Conservation (phyloP, 2,888 invertebrate genomes). For the Peribatodes rhomboidaria region DNA sequence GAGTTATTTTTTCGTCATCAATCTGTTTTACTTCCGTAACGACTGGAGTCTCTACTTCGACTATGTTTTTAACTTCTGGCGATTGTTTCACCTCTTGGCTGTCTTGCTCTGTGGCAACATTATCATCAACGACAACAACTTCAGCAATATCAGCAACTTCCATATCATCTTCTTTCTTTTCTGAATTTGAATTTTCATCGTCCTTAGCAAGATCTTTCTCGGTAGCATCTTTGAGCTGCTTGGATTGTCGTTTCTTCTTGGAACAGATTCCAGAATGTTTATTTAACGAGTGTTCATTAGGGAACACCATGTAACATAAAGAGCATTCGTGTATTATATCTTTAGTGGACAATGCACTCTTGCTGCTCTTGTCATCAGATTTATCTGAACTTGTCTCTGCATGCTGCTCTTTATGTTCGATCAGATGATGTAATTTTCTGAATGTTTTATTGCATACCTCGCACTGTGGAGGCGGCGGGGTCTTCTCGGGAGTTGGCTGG, state of each 20-base stretch:
- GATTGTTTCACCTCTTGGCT: constrained; percentile 8
- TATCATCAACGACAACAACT: constrained; percentile 37
- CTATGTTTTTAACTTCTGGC: constrained; percentile 38
- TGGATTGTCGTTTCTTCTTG: constrained; percentile 74
- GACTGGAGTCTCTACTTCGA: constrained; percentile 33
- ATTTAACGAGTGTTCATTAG: constrained; percentile 81
- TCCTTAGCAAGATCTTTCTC: constrained; percentile 42
- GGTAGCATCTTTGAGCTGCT: constrained; percentile 54
- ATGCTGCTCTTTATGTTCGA: constrained; percentile 82
- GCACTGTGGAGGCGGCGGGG: constrained; percentile 67
- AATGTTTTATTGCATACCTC: constrained; percentile 81
- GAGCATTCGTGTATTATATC: constrained; percentile 85
- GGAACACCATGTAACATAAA: constrained; percentile 84
- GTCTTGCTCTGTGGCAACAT: constrained; percentile 18
- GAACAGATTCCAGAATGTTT: constrained; percentile 76
- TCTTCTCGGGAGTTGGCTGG: constrained; percentile 55
- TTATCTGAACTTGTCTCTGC: constrained; percentile 76
- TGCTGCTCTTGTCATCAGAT: constrained; percentile 78
- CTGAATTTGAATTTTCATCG: constrained; percentile 44
- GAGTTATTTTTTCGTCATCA: constrained; percentile 17
- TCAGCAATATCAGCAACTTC: constrained; percentile 38
- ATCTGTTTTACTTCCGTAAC: constrained; percentile 17
- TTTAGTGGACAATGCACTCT: constrained; percentile 76
- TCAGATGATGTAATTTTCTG: constrained; percentile 76
- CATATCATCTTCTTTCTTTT: constrained; percentile 41